Conservation (phyloP, 2,113 vertebrate genomes). For the Podocnemis expansa region DNA sequence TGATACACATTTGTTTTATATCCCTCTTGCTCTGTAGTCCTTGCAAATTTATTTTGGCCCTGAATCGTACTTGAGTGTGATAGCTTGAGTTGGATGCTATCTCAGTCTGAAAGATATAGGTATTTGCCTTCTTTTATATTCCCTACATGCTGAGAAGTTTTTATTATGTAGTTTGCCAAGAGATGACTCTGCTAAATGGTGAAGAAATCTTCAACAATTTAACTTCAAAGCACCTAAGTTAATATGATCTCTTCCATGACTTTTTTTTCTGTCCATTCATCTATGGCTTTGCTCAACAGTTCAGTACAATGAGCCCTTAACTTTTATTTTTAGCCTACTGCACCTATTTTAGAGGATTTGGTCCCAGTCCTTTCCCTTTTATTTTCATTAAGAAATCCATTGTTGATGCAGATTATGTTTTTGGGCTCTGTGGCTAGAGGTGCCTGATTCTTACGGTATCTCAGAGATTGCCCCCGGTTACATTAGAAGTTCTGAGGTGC, state of each 20-base stretch:
- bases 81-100: not conserved
- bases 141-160: not conserved
- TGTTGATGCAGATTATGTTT: not conserved
- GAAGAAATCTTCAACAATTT: not conserved
- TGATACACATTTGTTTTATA: not conserved
- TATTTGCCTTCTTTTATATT: not conserved
- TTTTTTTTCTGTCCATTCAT: not conserved
- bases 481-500: not conserved
- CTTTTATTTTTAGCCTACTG: not conserved
- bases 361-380: not conserved
- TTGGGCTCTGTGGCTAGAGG: not conserved
- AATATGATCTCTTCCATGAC: not conserved
- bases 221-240: not conserved
- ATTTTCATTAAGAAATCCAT: not conserved
- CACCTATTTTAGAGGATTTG: not conserved
- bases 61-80: not conserved
- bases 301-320: not conserved
- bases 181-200: not conserved
- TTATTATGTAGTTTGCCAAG: not conserved
- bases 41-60: not conserved
- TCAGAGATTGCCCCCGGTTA: not conserved
- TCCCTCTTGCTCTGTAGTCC: not conserved
- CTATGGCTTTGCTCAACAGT: not conserved
- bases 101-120: not conserved
- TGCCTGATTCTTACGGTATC: fast-evolving